A percentile compares a stretch with the other conserved stretches of the same genome.
These are phyloP conservation scores for Brachionus rotundiformis DNA, from an alignment of 1,140 invertebrate species.

Conservation along the genomic window DNA sequence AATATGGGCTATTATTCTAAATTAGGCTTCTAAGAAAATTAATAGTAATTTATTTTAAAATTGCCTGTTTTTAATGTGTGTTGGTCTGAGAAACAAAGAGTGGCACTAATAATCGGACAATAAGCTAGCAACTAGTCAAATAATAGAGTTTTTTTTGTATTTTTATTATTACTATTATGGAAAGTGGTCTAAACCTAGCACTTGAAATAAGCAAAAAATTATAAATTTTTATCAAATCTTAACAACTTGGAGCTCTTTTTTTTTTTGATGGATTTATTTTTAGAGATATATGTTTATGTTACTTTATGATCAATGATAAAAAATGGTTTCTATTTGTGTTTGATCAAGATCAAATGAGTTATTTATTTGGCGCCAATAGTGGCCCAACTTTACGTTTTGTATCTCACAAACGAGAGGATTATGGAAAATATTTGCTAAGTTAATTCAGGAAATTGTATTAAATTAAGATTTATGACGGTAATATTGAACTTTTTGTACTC, in stretches of 20 bases:
- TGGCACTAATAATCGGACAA: slow-evolving; percentile 10
- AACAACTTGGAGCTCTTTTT: neutral
- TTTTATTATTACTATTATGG: no score
- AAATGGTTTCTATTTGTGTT: slow-evolving; percentile 1
- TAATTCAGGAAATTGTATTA: slow-evolving; percentile 43
- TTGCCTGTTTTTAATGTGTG: slow-evolving; percentile 11
- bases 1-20: slow-evolving; percentile 2
- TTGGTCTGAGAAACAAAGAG: neutral
- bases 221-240: slow-evolving; percentile 8
- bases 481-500: slow-evolving; percentile 17
- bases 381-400: neutral
- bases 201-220: neutral
- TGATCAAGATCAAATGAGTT: slow-evolving; percentile 47
- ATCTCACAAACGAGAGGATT: slow-evolving; percentile 33
- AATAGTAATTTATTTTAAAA: neutral
- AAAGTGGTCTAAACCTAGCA: neutral
- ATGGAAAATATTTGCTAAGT: slow-evolving; percentile 3
- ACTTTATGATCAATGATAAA: slow-evolving; percentile 25
- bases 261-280: neutral
- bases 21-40: slow-evolving; percentile 31
- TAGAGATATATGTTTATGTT: slow-evolving; percentile 2
- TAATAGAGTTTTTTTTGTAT: neutral
- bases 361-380: neutral
- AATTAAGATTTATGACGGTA: slow-evolving; percentile 44
- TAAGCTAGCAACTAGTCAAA: neutral